phyloP scores from a whole-genome alignment of 2,113 vertebrate genomes.

The Herpetotheres cachinnans region DNA sequence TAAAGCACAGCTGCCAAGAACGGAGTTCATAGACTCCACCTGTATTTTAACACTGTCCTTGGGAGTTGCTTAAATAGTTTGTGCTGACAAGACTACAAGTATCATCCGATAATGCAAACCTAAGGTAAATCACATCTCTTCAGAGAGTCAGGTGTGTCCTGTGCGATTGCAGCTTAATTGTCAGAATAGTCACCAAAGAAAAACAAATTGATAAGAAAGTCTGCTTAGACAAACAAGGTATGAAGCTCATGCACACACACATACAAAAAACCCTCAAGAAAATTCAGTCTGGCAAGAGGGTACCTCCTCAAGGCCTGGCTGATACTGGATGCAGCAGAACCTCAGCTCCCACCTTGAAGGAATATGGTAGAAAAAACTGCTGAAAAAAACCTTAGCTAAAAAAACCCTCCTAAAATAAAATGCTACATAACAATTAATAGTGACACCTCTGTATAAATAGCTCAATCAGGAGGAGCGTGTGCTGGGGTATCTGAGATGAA shows the following conservation, averaged over 20 bases:
- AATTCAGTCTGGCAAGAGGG: background rate
- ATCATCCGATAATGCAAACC: background rate
- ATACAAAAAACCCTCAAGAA: background rate
- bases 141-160: background rate
- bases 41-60: slow-evolving; percentile 26
- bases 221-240: background rate
- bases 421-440: background rate
- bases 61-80: slow-evolving; percentile 6
- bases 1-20: slow-evolving; percentile 21
- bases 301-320: background rate
- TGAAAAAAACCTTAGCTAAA: background rate
- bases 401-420: background rate
- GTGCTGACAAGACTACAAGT: slow-evolving; percentile 19
- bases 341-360: background rate
- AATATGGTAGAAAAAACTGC: background rate
- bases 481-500: background rate
- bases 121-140: background rate
- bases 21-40: background rate
- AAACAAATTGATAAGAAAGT: background rate
- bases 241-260: background rate
- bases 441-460: slow-evolving; percentile 29
- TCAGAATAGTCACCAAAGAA: background rate
- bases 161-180: background rate
- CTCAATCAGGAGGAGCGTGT: background rate
- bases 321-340: background rate